Base-by-base conservation (phyloP, 2,113 vertebrate species). In the Cromileptes altivelis region DNA sequence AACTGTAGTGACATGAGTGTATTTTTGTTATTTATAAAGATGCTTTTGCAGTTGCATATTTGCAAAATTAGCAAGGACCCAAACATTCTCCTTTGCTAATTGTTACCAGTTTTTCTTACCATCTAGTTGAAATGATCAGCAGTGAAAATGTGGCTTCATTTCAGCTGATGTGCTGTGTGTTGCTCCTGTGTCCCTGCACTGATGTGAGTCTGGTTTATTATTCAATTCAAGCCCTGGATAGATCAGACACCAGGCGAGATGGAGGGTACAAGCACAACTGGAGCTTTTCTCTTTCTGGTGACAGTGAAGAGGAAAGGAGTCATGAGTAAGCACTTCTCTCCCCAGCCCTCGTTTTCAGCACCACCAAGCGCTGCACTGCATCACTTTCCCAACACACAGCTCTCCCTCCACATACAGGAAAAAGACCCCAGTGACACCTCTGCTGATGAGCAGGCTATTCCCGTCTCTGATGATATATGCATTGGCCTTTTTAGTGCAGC, bases 251-350 rank as follows among this genome's bases (percentile, higher is more conserved):
- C 95, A 97, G 95, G 94, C 96, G 93, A 93, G 97, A 98, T 96
- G 97, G 97, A 95, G 97, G 98, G 84, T 98, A 95, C 97, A 98
- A 96, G 95, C 96, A 93, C 95, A 97, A 95, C 93, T 98, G 98
- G 97, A 97, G 96, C 96, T 98, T 96, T 95, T 95, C 97, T 94
- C 95, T 97, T 88, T 92, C 93, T 89, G 96, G 96, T 93, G 97
- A 96, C 95, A 94, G 94, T 94, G 97, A 98, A 93, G 96, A 96
- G 95, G 95, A 97, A 93, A 90, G 94, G 94, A 96, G 96, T 88
- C 97, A 97, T 93, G 96, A 99, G 98, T 99, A 98, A 99, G 98
- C 76, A 76, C 90, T 69, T 83, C 30, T 52, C 67, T 79, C 75
- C 78, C 56, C 27, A 3, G 68, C 60, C 70, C 64, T 71, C 70